Base-by-base conservation (phyloP, 2,113 vertebrate species). In the Nycticorax nycticorax region DNA sequence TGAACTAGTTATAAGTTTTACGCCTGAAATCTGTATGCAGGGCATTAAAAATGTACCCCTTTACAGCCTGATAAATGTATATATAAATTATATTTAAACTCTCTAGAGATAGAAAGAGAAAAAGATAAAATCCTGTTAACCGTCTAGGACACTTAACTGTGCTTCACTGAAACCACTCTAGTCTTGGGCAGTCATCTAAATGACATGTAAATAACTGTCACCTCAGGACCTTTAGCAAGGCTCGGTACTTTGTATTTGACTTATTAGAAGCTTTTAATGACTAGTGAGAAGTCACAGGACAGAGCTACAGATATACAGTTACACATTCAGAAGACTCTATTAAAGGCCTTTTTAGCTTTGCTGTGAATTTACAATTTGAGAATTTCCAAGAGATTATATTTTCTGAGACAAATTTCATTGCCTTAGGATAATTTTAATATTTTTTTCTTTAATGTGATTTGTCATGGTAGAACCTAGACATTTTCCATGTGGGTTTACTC, bases 381-480 rank as follows among this genome's bases (percentile, higher is more conserved):
- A 88, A 93, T 95, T 96, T 95, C 84, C 86, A 79, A 62, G 83
- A 91, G 88, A 97, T 22, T 85, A 6, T 62, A 73, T 87, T 97
- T 97, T 96, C 85, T 85, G 73, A 91, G 88, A 78, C 33, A 96
- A 57, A 82, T 75, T 91, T 95, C 48, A 62, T 88, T 90, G 78
- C 93, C 78, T 80, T 67, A 88, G 74, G 93, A 74, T 80, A 91
- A 83, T 82, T 89, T 74, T 39, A 5, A 1, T 39, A 35, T 81
- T 81, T 68, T 90, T 85, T 91, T 33, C n/a, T 93, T 82, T 81
- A 71, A 77, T 84, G n/a, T 81, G 87, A 96, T 92, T 93, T 94
- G 80, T 74, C 90, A 22, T 79, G 80, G 73, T 87, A 66, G 62
- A 95, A 94, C 77, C 66, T 79, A 92, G 94, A 76, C 74, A 73